Conservation (phyloP, 2,797 vertebrate genomes). For the Chloroceryle amazona region DNA sequence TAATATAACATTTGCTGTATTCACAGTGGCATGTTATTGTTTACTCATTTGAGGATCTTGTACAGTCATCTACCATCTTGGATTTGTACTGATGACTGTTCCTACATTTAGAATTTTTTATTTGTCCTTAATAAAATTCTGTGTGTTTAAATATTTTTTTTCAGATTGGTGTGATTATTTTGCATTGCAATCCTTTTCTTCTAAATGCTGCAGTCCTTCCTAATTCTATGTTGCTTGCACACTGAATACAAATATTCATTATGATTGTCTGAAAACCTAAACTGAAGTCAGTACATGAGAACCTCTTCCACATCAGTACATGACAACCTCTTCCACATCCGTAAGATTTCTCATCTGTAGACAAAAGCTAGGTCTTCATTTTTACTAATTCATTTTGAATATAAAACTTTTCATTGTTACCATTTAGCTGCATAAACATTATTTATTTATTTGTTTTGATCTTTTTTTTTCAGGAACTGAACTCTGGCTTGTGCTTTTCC, state of each 20-base stretch:
- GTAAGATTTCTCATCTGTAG: not conserved
- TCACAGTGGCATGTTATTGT: not conserved
- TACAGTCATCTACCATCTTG: not conserved
- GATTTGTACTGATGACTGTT: not conserved
- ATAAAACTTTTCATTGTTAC: not conserved
- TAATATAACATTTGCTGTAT: not conserved
- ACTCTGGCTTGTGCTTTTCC: not conserved
- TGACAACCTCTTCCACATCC: not conserved
- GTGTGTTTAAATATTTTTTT: not conserved
- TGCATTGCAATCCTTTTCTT: not conserved
- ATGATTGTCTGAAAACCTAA: not conserved
- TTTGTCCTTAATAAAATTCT: not conserved
- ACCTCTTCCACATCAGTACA: not conserved
- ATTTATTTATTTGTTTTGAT: not conserved
- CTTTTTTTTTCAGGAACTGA: not conserved
- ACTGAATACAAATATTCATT: not conserved
- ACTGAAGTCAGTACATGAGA: not conserved
- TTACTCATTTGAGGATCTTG: not conserved
- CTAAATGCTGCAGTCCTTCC: not conserved
- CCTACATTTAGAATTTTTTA: not conserved
- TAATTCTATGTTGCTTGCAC: not conserved
- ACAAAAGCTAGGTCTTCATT: not conserved
- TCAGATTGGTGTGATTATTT: not conserved
- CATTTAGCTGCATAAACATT: not conserved
- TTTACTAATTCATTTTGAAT: not conserved